A percentile compares a stretch with the other conserved stretches of the same genome.
phyloP scores from a whole-genome alignment of 2,113 vertebrate species.

The Thomomys bottae region DNA sequence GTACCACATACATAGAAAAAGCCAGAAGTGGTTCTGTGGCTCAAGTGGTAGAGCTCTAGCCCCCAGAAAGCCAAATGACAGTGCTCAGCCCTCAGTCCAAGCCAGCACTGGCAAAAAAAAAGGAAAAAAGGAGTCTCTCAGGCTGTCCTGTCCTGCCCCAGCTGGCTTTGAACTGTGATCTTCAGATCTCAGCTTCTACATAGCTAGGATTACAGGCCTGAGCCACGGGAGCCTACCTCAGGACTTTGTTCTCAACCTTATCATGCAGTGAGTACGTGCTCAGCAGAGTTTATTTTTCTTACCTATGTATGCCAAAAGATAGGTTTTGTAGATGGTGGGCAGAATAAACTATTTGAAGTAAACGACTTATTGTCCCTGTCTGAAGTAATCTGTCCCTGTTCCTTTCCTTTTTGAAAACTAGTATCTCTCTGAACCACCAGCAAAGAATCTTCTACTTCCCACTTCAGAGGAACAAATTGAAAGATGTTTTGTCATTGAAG shows the following conservation, averaged over 20 bases:
- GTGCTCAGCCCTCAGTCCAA: no score
- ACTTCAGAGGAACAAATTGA: conserved; percentile 79
- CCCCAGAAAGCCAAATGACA: no score
- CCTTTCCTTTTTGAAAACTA: conserved; percentile 56
- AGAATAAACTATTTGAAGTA: not conserved
- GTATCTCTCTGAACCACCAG: conserved; percentile 60
- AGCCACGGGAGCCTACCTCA: no score
- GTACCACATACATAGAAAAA: no score
- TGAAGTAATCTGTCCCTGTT: conserved; percentile 32
- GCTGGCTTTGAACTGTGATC: no score
- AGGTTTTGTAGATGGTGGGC: not conserved
- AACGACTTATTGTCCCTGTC: not conserved
- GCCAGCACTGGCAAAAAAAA: no score
- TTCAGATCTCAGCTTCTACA: no score
- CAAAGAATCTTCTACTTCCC: conserved; percentile 57
- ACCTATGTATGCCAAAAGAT: not conserved
- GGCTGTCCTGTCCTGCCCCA: no score
- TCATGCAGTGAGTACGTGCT: rapidly evolving
- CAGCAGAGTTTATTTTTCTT: not conserved
- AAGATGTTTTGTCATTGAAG: conserved; percentile 78
- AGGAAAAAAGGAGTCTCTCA: no score
- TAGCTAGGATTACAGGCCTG: no score
- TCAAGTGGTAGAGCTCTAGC: no score
- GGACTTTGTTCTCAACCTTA: not conserved
- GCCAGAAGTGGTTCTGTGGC: no score